Base-by-base conservation (phyloP, 2,113 vertebrate genomes). In the Hypanus sabinus region DNA sequence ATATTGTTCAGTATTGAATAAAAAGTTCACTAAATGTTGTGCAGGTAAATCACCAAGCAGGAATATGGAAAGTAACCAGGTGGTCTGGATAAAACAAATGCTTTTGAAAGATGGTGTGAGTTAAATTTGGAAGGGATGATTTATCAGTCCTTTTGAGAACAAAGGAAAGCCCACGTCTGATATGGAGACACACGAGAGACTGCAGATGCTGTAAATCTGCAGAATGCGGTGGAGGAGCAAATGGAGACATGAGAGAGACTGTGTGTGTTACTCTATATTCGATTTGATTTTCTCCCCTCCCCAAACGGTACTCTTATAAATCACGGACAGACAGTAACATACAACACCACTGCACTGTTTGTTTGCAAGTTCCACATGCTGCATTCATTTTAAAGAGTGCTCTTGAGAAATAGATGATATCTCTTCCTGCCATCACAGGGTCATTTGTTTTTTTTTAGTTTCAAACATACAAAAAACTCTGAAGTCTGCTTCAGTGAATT, bases 381-480 rank as follows among this genome's bases (percentile, higher is more conserved):
- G 85, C 62, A 65, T 90, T 65, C 85, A 90, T 90, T 90, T 90
- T 65, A 90, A 18, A 90, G 60, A 90, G 85, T 60, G n/a, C 30
- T 90, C 85, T 90, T 62, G 12, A 33, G 60, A 90, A 62, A 33
- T 65, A n/a, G 30, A 33, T 65, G n/a, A 90, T 90, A 20, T 65
- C 85, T 33, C 12, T 90, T 90, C 85, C 60, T 65, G 60, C 85
- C 85, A 65, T 90, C 85, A 62, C 27, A 62, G 85, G 57, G 57
- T 62, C 57, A 90, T 33, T 60, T 65, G 85, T 85, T 90, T 57
- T 33, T 62, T 65, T 46, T 65, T 65, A 90, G 27, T 90, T 90
- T 65, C 27, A 68, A 62, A 33, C 20, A 14, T 14, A 90, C n/a
- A 65, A 18, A 46, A 90, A 65, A 62, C 60, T 60, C 85, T 14